Conservation (phyloP, 2,888 invertebrate genomes). For the Camptogramma bilineatum region DNA sequence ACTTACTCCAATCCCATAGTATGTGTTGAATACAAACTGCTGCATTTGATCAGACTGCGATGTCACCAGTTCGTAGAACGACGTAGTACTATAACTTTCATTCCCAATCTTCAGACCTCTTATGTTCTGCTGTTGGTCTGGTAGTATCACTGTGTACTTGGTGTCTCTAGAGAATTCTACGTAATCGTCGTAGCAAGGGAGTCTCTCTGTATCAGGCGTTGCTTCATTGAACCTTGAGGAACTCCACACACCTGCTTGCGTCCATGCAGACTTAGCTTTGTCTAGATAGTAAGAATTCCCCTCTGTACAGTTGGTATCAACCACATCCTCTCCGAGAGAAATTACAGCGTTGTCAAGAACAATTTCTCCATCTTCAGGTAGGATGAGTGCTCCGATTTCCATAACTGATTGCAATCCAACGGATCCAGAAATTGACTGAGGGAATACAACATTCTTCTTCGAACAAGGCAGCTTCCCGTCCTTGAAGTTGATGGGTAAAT, state of each 20-base stretch:
- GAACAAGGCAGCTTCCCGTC: conserved; percentile 72
- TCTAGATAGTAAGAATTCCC: conserved; percentile 65
- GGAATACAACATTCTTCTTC: conserved; percentile 71
- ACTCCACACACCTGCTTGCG: conserved; percentile 75
- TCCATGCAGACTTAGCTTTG: conserved; percentile 65
- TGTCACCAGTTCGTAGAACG: conserved; percentile 42
- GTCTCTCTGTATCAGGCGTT: conserved; percentile 77
- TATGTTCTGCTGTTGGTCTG: conserved; percentile 58
- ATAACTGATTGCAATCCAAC: conserved; percentile 59
- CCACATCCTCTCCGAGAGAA: conserved; percentile 56
- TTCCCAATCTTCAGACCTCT: conserved; percentile 54
- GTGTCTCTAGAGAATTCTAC: conserved; percentile 67
- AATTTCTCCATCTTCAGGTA: conserved; percentile 75
- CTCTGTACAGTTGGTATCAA: conserved; percentile 59
- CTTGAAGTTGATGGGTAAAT: conserved; percentile 67
- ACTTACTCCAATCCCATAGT: conserved; percentile 49
- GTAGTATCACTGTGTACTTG: conserved; percentile 62
- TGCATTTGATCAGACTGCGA: conserved; percentile 45
- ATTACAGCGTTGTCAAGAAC: conserved; percentile 63
- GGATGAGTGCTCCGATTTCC: conserved; percentile 60
- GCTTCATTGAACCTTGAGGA: conserved; percentile 73
- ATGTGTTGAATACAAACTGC: conserved; percentile 58
- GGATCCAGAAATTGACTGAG: conserved; percentile 59
- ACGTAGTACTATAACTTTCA: conserved; percentile 39
- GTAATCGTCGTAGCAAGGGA: conserved; percentile 77